phyloP scores from a whole-genome alignment of 64 coral and sea anemone genomes.

The Anthopleura sola region DNA sequence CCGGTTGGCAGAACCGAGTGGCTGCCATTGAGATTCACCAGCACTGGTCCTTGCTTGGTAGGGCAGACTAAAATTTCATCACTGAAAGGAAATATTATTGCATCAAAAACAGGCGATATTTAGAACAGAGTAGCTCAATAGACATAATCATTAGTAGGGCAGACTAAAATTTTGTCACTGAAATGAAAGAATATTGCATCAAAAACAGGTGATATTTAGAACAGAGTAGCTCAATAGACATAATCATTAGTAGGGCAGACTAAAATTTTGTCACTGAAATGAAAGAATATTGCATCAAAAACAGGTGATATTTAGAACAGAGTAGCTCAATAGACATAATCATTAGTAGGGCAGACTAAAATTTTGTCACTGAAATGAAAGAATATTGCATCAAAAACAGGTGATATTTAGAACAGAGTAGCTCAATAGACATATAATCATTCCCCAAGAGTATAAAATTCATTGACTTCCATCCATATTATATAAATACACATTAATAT shows the following conservation, averaged over 20 bases:
- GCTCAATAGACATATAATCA: too few relatives aligned
- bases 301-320: too few relatives aligned
- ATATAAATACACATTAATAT: too few relatives aligned
- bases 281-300: not conserved
- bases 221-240: too few relatives aligned
- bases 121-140: too few relatives aligned
- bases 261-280: constrained; percentile 72
- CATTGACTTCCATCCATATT: too few relatives aligned
- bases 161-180: constrained; percentile 86
- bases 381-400: not conserved
- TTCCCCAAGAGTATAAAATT: too few relatives aligned
- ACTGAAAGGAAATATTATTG: constrained; percentile 41
- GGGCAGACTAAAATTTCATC: constrained; percentile 88
- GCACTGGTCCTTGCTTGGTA: constrained; percentile 89
- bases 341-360: constrained; percentile 92
- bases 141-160: constrained; percentile 82
- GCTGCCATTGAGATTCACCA: constrained; percentile 80
- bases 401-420: too few relatives aligned
- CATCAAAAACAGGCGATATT: not conserved
- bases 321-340: too few relatives aligned
- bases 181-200: not conserved
- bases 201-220: not conserved
- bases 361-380: constrained; percentile 66
- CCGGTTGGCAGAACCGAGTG: constrained; percentile 80
- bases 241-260: constrained; percentile 96